Conservation (phyloP, 2,888 invertebrate genomes). For the Idaea biselata region DNA sequence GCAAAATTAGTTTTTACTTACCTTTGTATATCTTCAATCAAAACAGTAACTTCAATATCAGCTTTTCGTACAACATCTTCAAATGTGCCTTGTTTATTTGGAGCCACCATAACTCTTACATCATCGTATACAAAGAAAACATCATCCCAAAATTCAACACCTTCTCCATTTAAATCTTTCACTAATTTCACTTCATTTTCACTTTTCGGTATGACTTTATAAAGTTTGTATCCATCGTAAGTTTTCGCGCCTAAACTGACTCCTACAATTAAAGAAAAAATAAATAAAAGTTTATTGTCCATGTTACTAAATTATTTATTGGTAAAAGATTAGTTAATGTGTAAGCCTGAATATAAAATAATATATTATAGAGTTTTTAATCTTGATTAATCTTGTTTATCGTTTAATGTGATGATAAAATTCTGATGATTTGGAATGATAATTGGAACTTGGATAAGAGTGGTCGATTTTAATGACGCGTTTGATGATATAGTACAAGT, state of each 20-base stretch:
- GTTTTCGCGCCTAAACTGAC: slow-evolving; percentile 32
- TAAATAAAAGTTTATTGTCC: background rate
- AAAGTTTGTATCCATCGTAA: slow-evolving; percentile 82
- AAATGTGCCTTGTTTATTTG: slow-evolving; percentile 41
- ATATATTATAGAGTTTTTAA: background rate
- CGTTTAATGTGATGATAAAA: background rate
- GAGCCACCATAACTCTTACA: slow-evolving; percentile 55
- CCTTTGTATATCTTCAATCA: slow-evolving; percentile 58
- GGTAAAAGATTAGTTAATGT: background rate
- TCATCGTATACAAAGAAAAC: slow-evolving; percentile 51
- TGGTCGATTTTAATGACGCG: too few species aligned
- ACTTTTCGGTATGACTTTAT: slow-evolving; percentile 73
- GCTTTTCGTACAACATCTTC: slow-evolving; percentile 28
- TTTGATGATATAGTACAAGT: background rate
- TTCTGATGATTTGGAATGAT: background rate
- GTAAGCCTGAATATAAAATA: background rate
- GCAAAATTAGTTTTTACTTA: slow-evolving; percentile 31
- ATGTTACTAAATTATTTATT: background rate
- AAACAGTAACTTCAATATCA: slow-evolving; percentile 37
- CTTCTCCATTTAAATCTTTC: slow-evolving; percentile 59
- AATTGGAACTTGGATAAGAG: background rate
- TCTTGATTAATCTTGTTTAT: background rate
- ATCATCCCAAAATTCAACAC: slow-evolving; percentile 62
- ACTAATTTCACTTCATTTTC: slow-evolving; percentile 70
- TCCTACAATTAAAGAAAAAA: background rate